Evolutionary conservation across 30 jellyfish, hydroid and myxozoan species (phyloP).

Genomic region (Sanderia malayensis): DNA sequence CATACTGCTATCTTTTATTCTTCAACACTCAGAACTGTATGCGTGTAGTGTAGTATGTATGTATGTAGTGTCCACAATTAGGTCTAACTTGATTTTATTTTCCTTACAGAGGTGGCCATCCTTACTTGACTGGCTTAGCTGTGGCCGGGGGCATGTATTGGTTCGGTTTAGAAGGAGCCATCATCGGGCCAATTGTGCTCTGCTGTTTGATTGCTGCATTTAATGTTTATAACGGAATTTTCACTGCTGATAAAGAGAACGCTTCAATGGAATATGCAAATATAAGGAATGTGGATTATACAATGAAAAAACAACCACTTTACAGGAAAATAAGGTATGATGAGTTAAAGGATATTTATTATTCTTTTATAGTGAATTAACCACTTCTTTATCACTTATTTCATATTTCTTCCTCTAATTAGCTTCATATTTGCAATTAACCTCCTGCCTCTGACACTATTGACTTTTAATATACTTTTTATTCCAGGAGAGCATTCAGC

Average conservation of each 20-base stretch:
- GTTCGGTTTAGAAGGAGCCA: conserved; percentile 93
- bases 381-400: too few relatives aligned
- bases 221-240: conserved; percentile 64
- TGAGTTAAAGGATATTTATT: too few relatives aligned
- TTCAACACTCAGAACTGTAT: too few relatives aligned
- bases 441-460: too few relatives aligned
- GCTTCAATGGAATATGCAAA: neutral
- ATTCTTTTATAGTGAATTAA: too few relatives aligned
- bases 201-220: conserved; percentile 90
- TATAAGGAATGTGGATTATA: neutral
- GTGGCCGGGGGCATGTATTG: conserved; percentile 95
- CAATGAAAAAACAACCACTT: neutral
- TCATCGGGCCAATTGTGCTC: conserved; percentile 88
- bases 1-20: too few relatives aligned
- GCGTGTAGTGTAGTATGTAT: too few relatives aligned
- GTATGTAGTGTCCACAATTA: too few relatives aligned
- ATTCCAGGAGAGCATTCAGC: too few relatives aligned
- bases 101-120: conserved; percentile 86
- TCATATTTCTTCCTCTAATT: too few relatives aligned
- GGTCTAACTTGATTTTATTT: conserved; percentile 3
- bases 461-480: too few relatives aligned
- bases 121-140: conserved; percentile 90
- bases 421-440: too few relatives aligned
- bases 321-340: conserved; percentile 3
- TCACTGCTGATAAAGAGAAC: conserved; percentile 39